Conservation (phyloP, 2,888 invertebrate genomes). For the Limnephilus auricula region DNA sequence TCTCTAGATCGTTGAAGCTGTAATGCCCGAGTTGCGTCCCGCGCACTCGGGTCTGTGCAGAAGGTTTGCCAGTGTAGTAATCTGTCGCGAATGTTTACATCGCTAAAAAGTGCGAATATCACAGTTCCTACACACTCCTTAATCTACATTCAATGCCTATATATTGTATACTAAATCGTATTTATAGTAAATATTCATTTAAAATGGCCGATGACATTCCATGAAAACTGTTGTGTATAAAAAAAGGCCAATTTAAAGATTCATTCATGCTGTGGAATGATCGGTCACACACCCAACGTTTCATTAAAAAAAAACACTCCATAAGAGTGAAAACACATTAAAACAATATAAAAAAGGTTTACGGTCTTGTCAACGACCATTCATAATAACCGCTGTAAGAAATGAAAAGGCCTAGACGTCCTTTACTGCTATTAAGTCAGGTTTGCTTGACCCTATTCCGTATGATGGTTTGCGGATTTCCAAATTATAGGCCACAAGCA, state of each 20-base stretch:
- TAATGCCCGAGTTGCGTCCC: too few relatives aligned
- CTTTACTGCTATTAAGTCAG: slow-evolving; percentile 33
- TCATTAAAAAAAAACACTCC: neutral
- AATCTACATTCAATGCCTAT: too few relatives aligned
- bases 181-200: neutral
- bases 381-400: neutral
- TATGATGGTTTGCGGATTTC: slow-evolving; percentile 41
- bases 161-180: neutral
- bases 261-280: neutral
- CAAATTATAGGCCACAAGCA: slow-evolving; percentile 46
- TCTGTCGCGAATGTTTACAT: too few relatives aligned
- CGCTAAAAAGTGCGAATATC: too few relatives aligned
- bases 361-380: slow-evolving; percentile 33
- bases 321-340: neutral
- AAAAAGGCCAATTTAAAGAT: slow-evolving; percentile 22
- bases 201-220: neutral
- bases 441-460: slow-evolving; percentile 44
- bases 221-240: neutral
- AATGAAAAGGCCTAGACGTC: slow-evolving; percentile 2
- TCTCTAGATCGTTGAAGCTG: too few relatives aligned
- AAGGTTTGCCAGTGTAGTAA: too few relatives aligned
- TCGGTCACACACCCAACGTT: slow-evolving; percentile 17
- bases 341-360: slow-evolving; percentile 5
- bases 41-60: too few relatives aligned
- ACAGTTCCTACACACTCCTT: too few relatives aligned